Evolutionary conservation across 2,888 invertebrate genomes (phyloP), one percentile per base, ranked within the genome.

Genomic region (Rhamphomyia laevipes): DNA sequence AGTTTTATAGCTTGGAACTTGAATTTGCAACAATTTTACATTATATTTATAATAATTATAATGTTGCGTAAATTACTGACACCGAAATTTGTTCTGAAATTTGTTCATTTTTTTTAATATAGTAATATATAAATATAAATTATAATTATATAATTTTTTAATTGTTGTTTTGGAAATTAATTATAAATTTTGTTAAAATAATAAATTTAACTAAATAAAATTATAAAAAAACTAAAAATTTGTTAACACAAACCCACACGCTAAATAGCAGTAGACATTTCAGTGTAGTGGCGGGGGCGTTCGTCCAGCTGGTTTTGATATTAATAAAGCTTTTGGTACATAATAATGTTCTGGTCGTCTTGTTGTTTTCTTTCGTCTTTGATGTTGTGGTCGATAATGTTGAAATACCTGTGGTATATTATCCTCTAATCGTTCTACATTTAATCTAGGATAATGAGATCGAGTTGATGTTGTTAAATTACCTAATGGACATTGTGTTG

Each of bases 401-500:
- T 52, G 31, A 18, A 53, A 21, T 46, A 45, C 62, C 18, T 48
- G 45, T 47, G 33, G 18, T 40, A 47, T 47, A 27, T 27, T 27
- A 27, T 27, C 23, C 4, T 27, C 23, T 27, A 6, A 7, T 27
- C 7, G 23, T 27, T 27, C 23, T 57, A 57, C 21, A 46, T 50
- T 13, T 56, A 41, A 30, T 64, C 57, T 7, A 33, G 31, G 3
- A 35, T 44, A 17, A 41, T 44, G 10, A 33, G 18, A 33, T 31
- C 31, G 16, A 12, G 13, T 33, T 33, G 23, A 21, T 46, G 12
- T 27, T 35, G 43, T 49, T 45, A 38, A 31, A 41, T 38, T 62
- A 66, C 60, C 73, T 70, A 61, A 46, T 31, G 76, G 77, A 62
- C 88, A 89, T 63, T 78, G 78, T 46, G 83, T 82, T 15, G 76